Conservation (phyloP, 2,888 invertebrate genomes). For the Acrobasis consociella region DNA sequence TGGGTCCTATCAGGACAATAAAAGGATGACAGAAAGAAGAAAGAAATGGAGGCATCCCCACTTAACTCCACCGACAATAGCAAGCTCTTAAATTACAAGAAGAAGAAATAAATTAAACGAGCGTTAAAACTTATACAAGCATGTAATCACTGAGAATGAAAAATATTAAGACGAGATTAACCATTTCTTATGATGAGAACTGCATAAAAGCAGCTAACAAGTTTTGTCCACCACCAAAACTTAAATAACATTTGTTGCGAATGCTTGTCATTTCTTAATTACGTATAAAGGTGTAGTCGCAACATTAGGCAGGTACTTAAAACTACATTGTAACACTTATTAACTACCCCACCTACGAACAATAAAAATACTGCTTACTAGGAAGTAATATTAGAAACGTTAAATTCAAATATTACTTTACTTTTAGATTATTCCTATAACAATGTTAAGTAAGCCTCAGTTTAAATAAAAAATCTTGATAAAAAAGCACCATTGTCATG, state of each 20-base stretch:
- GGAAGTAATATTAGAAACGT: constrained; percentile 35
- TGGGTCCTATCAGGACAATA: no score
- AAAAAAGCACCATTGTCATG: constrained; percentile 46
- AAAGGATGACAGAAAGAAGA: no score
- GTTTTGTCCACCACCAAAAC: constrained; percentile 71
- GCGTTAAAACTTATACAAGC: constrained; percentile 57
- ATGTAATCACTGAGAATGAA: constrained; percentile 52
- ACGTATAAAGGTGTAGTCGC: constrained; percentile 35
- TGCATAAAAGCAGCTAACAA: constrained; percentile 62
- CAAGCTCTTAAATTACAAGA: no score
- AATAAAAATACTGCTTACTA: constrained; percentile 42
- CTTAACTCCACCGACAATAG: no score
- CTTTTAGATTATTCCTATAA: constrained; percentile 19
- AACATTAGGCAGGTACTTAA: constrained; percentile 43
- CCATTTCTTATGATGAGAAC: constrained; percentile 68
- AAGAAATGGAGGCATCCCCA: no score
- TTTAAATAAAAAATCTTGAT: constrained; percentile 40
- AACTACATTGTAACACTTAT: constrained; percentile 65
- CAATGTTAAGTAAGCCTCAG: constrained; percentile 44
- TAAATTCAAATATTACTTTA: constrained; percentile 28
- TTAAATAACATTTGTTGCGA: constrained; percentile 64
- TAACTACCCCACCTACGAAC: constrained; percentile 50
- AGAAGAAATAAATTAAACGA: constrained; percentile 52
- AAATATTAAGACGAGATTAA: constrained; percentile 61
- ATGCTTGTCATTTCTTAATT: constrained; percentile 39